Evolutionary conservation across 2,888 invertebrate genomes (phyloP), one percentile per base, ranked within the genome.

Genomic region (Drosophila multiciliata): DNA sequence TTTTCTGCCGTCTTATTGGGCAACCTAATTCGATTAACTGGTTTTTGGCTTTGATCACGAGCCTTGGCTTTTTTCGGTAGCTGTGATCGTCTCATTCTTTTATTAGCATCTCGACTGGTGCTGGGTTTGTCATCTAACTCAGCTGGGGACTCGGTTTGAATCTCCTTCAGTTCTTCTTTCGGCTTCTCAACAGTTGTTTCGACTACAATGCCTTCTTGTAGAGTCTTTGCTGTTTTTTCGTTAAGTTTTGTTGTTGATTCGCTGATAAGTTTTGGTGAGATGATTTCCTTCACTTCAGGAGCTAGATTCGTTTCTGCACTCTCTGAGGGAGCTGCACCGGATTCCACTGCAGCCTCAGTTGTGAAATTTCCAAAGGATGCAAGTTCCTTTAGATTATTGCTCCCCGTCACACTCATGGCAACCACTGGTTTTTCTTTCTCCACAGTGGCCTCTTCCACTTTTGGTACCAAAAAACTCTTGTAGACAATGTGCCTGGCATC

Each of bases 391-490:
- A 26, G 17, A 7, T 3, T 48, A 0, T 9, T 35, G 17, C 12
- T 48, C 9, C 4, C 7, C n/a, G 23, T 7, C 3, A 49, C n/a
- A 15, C 11, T 33, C 9, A 26, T 11, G 33, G 3, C 38, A 26
- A 7, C 2, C 12, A 23, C 17, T 29, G 35, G 38, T 20, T 35
- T 32, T 45, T 54, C 48, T 26, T 11, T 6, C 1, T 42, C 33
- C 4, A 26, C 45, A 38, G 9, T 3, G 1, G 6, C 32, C 17
- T 23, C 57, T 15, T 26, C 53, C 17, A 29, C 62, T 12, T 73
- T 73, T 4, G 90, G 83, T 4, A 85, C 90, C 35, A 68, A 61
- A 33, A 67, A 91, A 67, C 91, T 83, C 61, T 90, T 91, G 40
- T 78, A 93, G 3, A 85, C 62, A 9, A 72, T 52, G n/a, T 61